Evolutionary conservation across 2,888 invertebrate genomes (phyloP).

Genomic region (Ceratothoa steindachneri): DNA sequence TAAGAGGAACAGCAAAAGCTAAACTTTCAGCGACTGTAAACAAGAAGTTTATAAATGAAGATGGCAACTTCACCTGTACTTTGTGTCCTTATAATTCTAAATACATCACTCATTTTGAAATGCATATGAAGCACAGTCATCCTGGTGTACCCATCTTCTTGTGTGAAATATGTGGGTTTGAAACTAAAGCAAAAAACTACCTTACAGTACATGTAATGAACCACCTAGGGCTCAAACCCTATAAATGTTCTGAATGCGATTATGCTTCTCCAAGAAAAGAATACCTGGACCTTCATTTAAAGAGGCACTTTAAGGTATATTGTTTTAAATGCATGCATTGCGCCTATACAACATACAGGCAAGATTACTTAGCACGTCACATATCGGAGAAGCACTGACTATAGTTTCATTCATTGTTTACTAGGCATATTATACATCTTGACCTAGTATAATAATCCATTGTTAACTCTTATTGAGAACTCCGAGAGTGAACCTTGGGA

Average conservation of each 20-base stretch:
- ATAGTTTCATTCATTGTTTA: too few relatives aligned
- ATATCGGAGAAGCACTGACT: not conserved
- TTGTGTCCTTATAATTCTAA: not conserved
- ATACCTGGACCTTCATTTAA: not conserved
- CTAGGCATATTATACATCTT: too few relatives aligned
- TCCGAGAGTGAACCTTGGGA: too few relatives aligned
- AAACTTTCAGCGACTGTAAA: not conserved
- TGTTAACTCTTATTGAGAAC: too few relatives aligned
- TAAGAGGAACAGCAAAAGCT: too few relatives aligned
- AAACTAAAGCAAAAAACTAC: not conserved
- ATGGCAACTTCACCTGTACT: not conserved
- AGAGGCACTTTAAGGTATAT: not conserved
- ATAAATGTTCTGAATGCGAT: not conserved
- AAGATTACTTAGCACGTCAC: not conserved
- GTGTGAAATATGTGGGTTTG: not conserved
- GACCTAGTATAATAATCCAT: too few relatives aligned
- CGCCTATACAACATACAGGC: not conserved
- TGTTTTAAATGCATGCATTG: not conserved
- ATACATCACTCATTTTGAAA: not conserved
- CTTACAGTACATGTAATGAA: not conserved
- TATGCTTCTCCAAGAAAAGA: not conserved
- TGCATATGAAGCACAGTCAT: not conserved
- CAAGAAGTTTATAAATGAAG: not conserved
- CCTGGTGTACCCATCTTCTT: not conserved
- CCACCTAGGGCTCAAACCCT: not conserved